Base-by-base conservation (phyloP, 2,113 vertebrate species). In the Pelvicachromis taeniatus region DNA sequence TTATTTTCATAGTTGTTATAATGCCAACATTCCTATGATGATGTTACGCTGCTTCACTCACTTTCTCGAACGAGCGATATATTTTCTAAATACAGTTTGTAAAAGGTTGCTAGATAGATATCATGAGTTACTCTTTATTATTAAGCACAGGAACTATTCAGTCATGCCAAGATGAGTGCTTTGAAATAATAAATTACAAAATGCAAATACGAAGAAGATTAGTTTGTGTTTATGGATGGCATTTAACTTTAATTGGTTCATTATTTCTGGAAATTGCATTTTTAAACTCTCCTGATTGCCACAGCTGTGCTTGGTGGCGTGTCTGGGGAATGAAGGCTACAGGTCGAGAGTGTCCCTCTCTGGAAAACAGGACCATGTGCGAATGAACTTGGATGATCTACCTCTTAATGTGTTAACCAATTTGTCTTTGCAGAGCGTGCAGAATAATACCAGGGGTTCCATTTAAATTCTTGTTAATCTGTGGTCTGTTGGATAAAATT, bases 241-340 rank as follows among this genome's bases (percentile, higher is more conserved):
- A 93, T 95, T 96, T 95, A 84, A 93, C 92, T 95, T 95, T 96
- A 95, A 95, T 95, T 93, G 93, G 88, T 95, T 95, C 94, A 96
- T 96, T 95, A 94, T 95, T 94, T 94, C 84, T 38, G 58, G 86
- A 94, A 94, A 95, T 95, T 95, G 91, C 87, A 90, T 92, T 93
- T 93, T 94, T 86, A 92, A 91, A 95, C 90, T 93, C 92, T 86
- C 80, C 89, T 94, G 91, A 91, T 94, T 95, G 87, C 84, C 83
- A 88, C 94, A 96, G 95, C 95, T 95, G 95, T 91, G 95, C 78
- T 87, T 88, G 83, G 70, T 88, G 75, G 85, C 31, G 87, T 83
- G 77, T 88, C 68, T 53, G 33, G 87, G 88, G 83, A 90, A 70
- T 35, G 73, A 53, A 59, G 58, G 87, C 82, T 70, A 80, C 55